Percentiles rank a stretch among this genome's conserved stretches.
Evolutionary conservation across 2,797 vertebrate species (phyloP).

Genomic region (Semaprochilodus insignis): DNA sequence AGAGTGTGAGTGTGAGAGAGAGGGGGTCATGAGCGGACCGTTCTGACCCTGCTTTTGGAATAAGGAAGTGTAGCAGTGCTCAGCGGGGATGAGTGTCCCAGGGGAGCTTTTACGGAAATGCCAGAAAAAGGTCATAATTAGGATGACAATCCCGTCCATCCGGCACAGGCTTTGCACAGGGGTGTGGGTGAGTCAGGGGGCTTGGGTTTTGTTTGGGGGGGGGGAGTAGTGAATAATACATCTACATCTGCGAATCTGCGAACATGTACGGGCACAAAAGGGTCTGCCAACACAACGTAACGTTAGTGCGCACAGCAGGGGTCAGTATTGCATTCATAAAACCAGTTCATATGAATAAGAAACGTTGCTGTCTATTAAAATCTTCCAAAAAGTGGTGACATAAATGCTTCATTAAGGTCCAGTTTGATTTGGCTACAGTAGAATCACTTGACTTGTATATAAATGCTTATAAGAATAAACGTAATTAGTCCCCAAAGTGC

Average conservation of each 20-base stretch:
- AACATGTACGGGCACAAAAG: neutral
- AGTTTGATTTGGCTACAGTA: no score
- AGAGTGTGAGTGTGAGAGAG: slow-evolving; percentile 33
- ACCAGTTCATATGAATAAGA: neutral
- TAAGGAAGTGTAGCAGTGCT: neutral
- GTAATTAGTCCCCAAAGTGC: no score
- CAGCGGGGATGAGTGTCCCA: neutral
- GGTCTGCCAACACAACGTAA: neutral
- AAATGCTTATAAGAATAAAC: no score
- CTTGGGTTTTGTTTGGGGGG: neutral
- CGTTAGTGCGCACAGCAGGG: neutral
- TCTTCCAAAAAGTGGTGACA: no score
- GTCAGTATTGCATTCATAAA: neutral
- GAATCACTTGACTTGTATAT: no score
- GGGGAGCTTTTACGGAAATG: slow-evolving; percentile 46
- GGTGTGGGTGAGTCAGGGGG: neutral
- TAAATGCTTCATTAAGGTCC: no score
- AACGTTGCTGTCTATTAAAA: neutral
- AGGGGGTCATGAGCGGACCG: neutral
- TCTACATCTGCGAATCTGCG: neutral
- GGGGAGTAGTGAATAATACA: neutral
- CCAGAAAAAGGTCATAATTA: slow-evolving; percentile 54
- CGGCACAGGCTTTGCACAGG: slow-evolving; percentile 46
- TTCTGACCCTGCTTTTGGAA: neutral
- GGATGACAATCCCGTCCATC: slow-evolving; percentile 54